Base-by-base conservation (phyloP, 92 coral and sea anemone genomes). In the Phenganax stokvisi region DNA sequence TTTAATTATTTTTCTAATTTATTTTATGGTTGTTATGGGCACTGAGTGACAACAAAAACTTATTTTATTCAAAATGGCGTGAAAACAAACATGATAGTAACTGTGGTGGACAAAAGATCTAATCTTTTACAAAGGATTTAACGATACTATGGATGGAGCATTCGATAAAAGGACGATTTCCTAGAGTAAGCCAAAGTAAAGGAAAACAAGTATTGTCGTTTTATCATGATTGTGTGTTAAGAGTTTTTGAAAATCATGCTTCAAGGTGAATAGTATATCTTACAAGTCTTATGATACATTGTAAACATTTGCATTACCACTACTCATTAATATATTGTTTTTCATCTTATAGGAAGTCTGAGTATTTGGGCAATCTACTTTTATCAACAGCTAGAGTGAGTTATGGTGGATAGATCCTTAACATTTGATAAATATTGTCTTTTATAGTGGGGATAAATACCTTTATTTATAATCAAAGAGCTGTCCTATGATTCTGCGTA, bases 141-240 rank as follows among this genome's bases (percentile, higher is more conserved):
- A 60, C 47, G 47, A 77, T 59, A 31, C 53, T 57, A 63, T 79
- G 83, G 83, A 79, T 79, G 83, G 83, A 47, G 69, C 51, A 53
- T n/a, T 63, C 28, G 12, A 51, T 68, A 29, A 65, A 62, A 20
- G 83, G 69, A 16, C 83, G 74, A 51, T 79, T 79, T 28, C 83
- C 83, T 2, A 53, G 25, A 44, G 28, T 77, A 10, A 77, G 47
- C 59, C 74, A 62, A 56, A 51, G 60, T 53, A 79, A 79, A 79
- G 51, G 51, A 57, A 79, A 79, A 68, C 83, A 79, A 63, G 83
- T 79, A 12, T 12, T 79, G 12, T 63, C 74, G 5, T 79, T 63
- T 65, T 79, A 79, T 65, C 83, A 79, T 79, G 83, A 79, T 52
- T 79, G 83, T 64, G 65, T 79, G 83, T 17, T 79, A 13, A 47